Evolutionary conservation across 2,888 invertebrate genomes (phyloP), one percentile per base, ranked within the genome.

Genomic region (Lycia hirtaria): DNA sequence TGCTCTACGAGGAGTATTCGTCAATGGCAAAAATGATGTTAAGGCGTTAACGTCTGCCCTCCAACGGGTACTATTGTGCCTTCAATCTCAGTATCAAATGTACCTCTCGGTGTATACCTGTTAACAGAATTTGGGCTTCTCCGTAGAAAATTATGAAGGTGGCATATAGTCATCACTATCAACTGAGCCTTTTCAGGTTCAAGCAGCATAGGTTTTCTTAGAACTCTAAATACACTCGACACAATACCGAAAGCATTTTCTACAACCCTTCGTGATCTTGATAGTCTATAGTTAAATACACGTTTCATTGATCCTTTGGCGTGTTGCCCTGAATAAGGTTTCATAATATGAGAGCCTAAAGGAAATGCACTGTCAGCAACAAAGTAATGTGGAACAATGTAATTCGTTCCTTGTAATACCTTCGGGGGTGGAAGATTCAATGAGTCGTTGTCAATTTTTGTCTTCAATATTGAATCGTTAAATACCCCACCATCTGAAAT

Each of bases 401-500:
- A 45, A 44, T 43, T 48, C 41, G 38, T 54, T 53, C 51, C 53
- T 60, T 43, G 44, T 57, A 52, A 51, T 47, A 50, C 40, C 52
- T 57, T 50, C 49, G 59, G 52, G 47, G 54, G 47, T 54, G 33
- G 14, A 33, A 33, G 33, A 33, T 33, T 33, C 3, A 33, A 33
- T 33, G 33, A 33, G 33, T 33, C 14, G 33, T 33, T 33, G 2
- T 12, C 12, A 33, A 14, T 33, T 33, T 33, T 33, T 33, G 12
- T 14, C 33, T 33, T 33, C 14, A 33, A 14, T 14, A 33, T 33
- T 12, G 33, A 33, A 49, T 56, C 38, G 44, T 66, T 65, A 45
- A 63, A 66, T 30, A 68, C 62, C 24, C 68, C 71, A 40, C 68
- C 65, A 64, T 69, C 68, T 5, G 60, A 62, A 48, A 69, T 62